Evolutionary conservation across 2,888 invertebrate genomes (phyloP).

Genomic region (Pyrocoelia pectoralis): DNA sequence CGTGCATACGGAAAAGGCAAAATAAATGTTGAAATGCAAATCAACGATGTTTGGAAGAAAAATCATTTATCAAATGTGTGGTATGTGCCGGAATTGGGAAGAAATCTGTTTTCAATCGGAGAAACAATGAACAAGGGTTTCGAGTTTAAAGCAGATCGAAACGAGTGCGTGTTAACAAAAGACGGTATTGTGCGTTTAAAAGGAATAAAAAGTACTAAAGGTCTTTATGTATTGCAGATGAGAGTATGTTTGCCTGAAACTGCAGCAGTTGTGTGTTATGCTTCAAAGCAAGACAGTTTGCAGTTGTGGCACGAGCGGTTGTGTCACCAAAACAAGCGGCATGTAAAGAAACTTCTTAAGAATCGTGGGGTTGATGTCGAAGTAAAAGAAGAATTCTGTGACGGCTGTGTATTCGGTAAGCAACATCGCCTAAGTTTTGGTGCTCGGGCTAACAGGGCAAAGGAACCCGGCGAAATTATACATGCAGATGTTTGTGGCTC

Average conservation of each 20-base stretch:
- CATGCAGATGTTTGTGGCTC: no score
- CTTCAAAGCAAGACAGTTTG: no score
- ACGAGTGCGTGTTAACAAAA: no score
- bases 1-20: neutral
- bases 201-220: no score
- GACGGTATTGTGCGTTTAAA: no score
- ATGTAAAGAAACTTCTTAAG: neutral
- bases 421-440: neutral
- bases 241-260: no score
- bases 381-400: no score
- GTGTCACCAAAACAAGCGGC: neutral
- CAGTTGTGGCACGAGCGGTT: no score
- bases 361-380: neutral
- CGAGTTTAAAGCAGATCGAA: neutral
- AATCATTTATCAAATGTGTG: slow-evolving; percentile 2
- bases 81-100: slow-evolving; percentile 4
- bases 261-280: no score
- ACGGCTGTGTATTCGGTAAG: neutral
- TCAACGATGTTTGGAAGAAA: neutral
- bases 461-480: neutral
- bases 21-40: slow-evolving; percentile 9
- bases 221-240: no score
- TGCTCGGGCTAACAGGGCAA: neutral
- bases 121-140: neutral
- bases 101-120: slow-evolving; percentile 12